phyloP scores from a whole-genome alignment of 2,113 vertebrate species.

The Chamaea fasciata region DNA sequence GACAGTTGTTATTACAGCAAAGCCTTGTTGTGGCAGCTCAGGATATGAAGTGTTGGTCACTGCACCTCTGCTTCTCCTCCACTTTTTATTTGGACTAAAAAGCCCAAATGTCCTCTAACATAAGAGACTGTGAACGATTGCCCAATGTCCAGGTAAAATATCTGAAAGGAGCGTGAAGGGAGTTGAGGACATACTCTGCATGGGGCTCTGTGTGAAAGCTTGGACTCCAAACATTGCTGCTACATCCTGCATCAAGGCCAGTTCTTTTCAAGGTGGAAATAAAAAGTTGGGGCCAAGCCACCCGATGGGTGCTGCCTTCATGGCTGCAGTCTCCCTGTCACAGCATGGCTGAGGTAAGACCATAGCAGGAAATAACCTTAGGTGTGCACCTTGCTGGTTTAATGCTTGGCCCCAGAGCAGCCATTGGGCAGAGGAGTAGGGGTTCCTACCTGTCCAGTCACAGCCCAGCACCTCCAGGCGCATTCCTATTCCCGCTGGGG shows the following conservation, averaged over 20 bases:
- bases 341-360: background rate
- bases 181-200: background rate
- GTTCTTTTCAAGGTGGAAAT: background rate
- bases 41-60: background rate
- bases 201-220: background rate
- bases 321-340: background rate
- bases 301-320: background rate
- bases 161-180: background rate
- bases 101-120: background rate
- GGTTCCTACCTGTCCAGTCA: constrained; percentile 87
- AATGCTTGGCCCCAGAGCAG: background rate
- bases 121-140: background rate
- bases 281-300: background rate
- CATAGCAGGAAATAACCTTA: background rate
- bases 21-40: background rate
- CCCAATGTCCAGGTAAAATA: background rate
- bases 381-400: background rate
- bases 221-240: background rate
- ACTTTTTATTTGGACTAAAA: background rate
- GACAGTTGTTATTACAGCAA: background rate
- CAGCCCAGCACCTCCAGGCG: constrained; percentile 95
- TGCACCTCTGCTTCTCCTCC: background rate
- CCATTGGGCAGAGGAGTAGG: background rate
- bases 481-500: constrained; percentile 95
- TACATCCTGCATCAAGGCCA: background rate